Evolutionary conservation across 2,888 invertebrate species (phyloP), one percentile per base, ranked within the genome.

Genomic region (Rhopalosiphum nymphaeae): DNA sequence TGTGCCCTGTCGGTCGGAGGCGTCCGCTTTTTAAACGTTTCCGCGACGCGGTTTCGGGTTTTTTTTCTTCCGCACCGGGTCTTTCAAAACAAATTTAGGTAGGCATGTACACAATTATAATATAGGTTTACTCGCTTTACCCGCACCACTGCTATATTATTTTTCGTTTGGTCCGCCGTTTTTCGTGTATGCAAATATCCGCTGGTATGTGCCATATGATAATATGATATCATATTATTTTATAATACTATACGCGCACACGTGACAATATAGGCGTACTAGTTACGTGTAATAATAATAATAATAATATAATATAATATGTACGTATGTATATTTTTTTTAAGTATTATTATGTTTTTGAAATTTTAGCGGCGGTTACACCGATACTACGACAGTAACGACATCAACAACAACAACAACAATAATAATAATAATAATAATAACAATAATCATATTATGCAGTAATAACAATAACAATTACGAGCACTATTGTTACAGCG

Each of bases 21-120:
- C n/a, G 78, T 25, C 21, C 42, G 88, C 92, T 93, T 93, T 93
- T 78, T 93, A 93, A 93, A 88, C 89, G 92, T 42, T 42, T 56
- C 44, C 29, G 42, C 88, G 25, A 25, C 53, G 53, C 25, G 78
- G 46, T 84, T 91, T 91, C 29, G 13, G 9, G 16, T 21, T 57
- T 89, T 89, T 89, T 92, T 92, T 92, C 78, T 92, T 67, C 44
- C 25, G 3, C 26, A 26, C 53, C 21, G 67, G 53, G 67, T 88
- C 88, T 53, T 78, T 42, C 88, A 49, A 92, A 92, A 93, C 78
- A 89, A 89, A 78, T 67, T 78, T 21, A 36, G 78, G 78, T 78
- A 25, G 78, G 78, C 78, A n/a, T 36, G 36, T n/a, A 16, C 67
- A 53, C 53, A 53, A 53, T 21, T 53, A 53, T 4, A 53, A 53